Conservation (phyloP, 92 coral and sea anemone species). For the Siderastrea radians region DNA sequence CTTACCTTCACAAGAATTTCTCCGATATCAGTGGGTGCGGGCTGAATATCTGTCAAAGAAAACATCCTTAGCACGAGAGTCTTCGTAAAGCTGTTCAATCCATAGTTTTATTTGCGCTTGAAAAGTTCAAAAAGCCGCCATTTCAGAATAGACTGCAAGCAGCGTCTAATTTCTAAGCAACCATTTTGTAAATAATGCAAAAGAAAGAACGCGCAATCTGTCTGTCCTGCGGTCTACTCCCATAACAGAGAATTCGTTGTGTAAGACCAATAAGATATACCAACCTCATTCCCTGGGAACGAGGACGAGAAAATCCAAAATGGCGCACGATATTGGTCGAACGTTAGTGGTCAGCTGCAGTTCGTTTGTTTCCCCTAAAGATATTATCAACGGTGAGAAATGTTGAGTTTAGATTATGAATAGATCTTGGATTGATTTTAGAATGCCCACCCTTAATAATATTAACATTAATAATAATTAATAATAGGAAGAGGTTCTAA, state of each 20-base stretch:
- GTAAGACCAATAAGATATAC: neutral
- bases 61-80: slow-evolving; percentile 64
- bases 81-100: neutral
- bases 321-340: slow-evolving; percentile 84
- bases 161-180: slow-evolving; percentile 44
- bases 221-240: slow-evolving; percentile 40
- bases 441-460: too few species aligned
- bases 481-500: too few species aligned
- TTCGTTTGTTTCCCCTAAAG: slow-evolving; percentile 69
- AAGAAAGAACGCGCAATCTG: slow-evolving; percentile 20
- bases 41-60: slow-evolving; percentile 86
- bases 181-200: slow-evolving; percentile 43
- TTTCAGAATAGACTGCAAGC: neutral
- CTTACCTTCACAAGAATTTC: slow-evolving; percentile 96
- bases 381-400: slow-evolving; percentile 80
- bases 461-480: too few species aligned
- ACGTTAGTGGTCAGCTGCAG: slow-evolving; percentile 85
- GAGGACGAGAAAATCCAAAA: slow-evolving; percentile 51
- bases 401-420: neutral
- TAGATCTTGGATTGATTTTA: neutral
- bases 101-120: slow-evolving; percentile 1
- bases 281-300: too few species aligned
- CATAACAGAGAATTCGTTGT: neutral
- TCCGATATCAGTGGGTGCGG: slow-evolving; percentile 88
- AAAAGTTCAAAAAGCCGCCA: slow-evolving; percentile 29